Base-by-base conservation (phyloP, 1,140 invertebrate species). In the Ptiloglossa arizonensis region DNA sequence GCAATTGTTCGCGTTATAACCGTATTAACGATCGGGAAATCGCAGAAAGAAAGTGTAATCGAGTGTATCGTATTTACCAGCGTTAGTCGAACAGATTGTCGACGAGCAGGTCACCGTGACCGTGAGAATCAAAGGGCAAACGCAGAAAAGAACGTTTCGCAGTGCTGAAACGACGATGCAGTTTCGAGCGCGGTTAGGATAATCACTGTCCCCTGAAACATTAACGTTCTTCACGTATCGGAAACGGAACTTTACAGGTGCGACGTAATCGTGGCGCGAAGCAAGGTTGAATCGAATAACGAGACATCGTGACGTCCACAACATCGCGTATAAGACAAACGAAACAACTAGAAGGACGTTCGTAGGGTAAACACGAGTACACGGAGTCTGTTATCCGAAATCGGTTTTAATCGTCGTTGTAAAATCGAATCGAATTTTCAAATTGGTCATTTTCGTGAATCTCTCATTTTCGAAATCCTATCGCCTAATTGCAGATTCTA, bases 201-300 rank as follows among this genome's bases (percentile, higher is more conserved):
- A 60, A 35, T 1, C 57, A 62, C 19, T 5, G 46, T 64, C 38
- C 9, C 5, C 17, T 70, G 22, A 77, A 77, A 62, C 56, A 77
- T 77, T 71, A 52, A 71, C 15, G 46, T 27, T 0, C 13, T 8
- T 22, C n/a, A 13, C 24, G 48, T 57, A 71, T 81, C 9, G 54
- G 50, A 38, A 41, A 29, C 54, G 70, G 27, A 66, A 79, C 64
- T 62, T 59, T 77, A 27, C 38, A 59, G 48, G 54, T 77, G 66
- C 41, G 50, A 80, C 50, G 46, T 29, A 69, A 54, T 56, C 15
- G 24, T 22, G 15, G 35, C 57, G 35, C 77, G 68, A 78, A 67
- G 67, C 62, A 60, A 76, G 73, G 56, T 82, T 83, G 81, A 56
- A 82, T 82, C 78, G 50, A 69, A 57, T 56, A 82, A 64, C 73